A percentile compares a stretch with the other conserved stretches of the same genome.
Conservation (phyloP, 2,113 vertebrate genomes). For the Oenanthe oenanthe region DNA sequence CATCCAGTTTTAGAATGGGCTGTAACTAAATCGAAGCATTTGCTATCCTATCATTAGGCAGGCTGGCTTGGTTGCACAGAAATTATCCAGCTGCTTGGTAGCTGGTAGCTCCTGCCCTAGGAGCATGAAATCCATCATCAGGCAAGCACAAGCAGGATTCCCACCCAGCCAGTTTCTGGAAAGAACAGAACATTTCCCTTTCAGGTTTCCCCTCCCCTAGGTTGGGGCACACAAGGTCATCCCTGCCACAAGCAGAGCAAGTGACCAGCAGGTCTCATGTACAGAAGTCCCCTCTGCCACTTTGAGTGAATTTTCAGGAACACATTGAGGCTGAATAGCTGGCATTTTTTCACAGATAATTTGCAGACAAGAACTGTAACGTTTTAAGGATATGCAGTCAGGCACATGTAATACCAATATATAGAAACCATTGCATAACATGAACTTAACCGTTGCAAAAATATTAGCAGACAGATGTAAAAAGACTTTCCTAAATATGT, state of each 20-base stretch:
- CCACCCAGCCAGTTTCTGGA: background rate
- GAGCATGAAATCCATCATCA: background rate
- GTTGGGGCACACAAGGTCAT: rapidly evolving
- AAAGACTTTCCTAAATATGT: background rate
- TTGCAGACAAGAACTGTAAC: background rate
- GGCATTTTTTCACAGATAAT: background rate
- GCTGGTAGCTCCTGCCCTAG: background rate
- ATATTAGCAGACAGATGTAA: rapidly evolving
- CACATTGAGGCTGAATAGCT: rapidly evolving
- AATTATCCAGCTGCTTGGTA: background rate
- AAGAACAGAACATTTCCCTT: background rate
- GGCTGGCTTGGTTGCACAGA: background rate
- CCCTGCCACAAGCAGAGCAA: background rate
- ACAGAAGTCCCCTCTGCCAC: background rate
- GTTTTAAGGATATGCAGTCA: background rate
- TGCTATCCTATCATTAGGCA: background rate
- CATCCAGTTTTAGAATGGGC: background rate
- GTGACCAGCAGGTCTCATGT: background rate
- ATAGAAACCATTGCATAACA: background rate
- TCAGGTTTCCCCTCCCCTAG: background rate
- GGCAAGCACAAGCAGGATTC: background rate
- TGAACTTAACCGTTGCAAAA: background rate
- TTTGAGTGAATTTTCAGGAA: background rate
- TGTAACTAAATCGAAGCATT: background rate
- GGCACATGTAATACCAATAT: background rate